Evolutionary conservation across 1,140 invertebrate species (phyloP).

Genomic region (Lysiphlebus fabarum): DNA sequence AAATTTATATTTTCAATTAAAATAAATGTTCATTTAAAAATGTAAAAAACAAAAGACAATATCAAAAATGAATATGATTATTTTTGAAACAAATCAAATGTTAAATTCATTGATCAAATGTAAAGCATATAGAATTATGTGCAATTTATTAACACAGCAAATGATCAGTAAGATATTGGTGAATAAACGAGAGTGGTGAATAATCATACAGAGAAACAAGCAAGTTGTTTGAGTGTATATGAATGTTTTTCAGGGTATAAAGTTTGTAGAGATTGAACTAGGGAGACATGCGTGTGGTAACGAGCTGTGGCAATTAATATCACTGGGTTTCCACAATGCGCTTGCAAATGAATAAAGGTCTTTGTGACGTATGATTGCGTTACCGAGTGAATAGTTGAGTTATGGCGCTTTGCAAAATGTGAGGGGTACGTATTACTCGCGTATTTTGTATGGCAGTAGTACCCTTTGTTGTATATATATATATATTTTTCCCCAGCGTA

Average conservation of each 20-base stretch:
- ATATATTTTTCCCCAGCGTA: neutral
- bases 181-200: constrained; percentile 18
- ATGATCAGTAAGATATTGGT: no score
- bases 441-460: constrained; percentile 41
- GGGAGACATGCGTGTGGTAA: constrained; percentile 36
- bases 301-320: constrained; percentile 57
- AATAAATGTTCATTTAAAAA: no score
- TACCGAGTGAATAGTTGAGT: constrained; percentile 57
- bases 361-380: constrained; percentile 58
- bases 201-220: no score
- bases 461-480: constrained; percentile 15
- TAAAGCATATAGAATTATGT: no score
- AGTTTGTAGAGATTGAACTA: constrained; percentile 28
- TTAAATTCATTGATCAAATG: no score
- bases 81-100: no score
- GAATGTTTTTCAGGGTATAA: constrained; percentile 29
- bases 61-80: no score
- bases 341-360: constrained; percentile 56
- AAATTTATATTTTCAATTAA: no score
- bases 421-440: constrained; percentile 34
- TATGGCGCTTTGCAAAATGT: constrained; percentile 46
- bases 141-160: no score
- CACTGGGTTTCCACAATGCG: constrained; percentile 55
- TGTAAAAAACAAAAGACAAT: no score
- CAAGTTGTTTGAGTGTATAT: no score